Base-by-base conservation (phyloP, 2,797 vertebrate species). In the Erethizon dorsatum region DNA sequence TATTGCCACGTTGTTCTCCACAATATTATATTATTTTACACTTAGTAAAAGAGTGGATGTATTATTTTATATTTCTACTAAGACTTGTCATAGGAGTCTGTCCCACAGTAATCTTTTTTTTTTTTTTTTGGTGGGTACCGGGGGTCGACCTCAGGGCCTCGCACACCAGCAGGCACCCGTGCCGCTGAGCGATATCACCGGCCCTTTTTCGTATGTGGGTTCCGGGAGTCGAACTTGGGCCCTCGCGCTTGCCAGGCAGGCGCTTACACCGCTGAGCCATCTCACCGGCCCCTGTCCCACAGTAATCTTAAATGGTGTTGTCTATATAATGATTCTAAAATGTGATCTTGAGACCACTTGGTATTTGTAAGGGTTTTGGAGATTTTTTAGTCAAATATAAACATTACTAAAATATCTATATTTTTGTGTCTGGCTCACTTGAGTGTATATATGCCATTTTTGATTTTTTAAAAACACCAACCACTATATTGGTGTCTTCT, bases 311-410 rank as follows among this genome's bases (percentile, higher is more conserved):
- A 80, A 56, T 56, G 24, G 10, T 56, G 28, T 82, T 90, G 80
- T 79, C 52, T 97, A 22, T 94, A 75, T 2, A 84, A 3, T 28
- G 47, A 84, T 90, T 88, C 59, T 75, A 84, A 90, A 97, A 54
- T 96, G 84, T 91, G n/a, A 88, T 77, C 41, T 33, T 11, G 78
- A 52, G 56, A 88, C 63, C 11, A 87, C 26, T 91, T 93, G 45
- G 78, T 86, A 56, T 94, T 96, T 95, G 57, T 93, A 88, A 88
- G 83, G 75, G 73, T 79, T 90, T 93, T 57, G 56, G 73, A n/a
- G 63, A n/a, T 83, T 41, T 85, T 94, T 82, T 88, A 1, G 31
- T 85, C 22, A 54, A 33, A 37, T 86, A 37, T n/a, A 86, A 54
- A n/a, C 31, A 37, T 61, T 52, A 22, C 6, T 77, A 63, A 93